phyloP scores from a whole-genome alignment of 2,888 invertebrate species.

The Sarcophaga subvicina region DNA sequence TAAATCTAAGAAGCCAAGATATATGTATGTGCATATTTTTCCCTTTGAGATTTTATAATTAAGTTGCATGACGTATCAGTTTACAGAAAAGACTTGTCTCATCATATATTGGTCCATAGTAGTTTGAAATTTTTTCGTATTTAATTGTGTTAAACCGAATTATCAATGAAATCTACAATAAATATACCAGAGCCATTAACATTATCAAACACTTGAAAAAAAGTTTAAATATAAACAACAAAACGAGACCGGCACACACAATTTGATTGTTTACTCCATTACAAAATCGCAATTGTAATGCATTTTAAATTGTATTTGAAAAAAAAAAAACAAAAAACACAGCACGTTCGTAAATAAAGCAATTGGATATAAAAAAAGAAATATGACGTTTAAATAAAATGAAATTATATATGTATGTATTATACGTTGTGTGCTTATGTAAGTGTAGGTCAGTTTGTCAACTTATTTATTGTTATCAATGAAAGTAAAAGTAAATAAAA shows the following conservation, averaged over 20 bases:
- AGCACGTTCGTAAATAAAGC: slow-evolving; percentile 14
- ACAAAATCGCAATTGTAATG: slow-evolving; percentile 34
- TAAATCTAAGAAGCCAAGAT: no score
- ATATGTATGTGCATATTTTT: no score
- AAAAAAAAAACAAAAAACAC: slow-evolving; percentile 21
- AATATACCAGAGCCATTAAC: not conserved
- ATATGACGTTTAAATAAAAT: slow-evolving; percentile 33
- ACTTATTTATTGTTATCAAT: slow-evolving; percentile 44
- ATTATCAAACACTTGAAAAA: not conserved
- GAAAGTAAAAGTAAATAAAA: slow-evolving; percentile 60
- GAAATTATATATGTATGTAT: not conserved
- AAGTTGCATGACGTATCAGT: no score
- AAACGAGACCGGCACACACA: slow-evolving; percentile 27
- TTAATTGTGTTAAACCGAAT: not conserved
- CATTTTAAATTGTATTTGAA: slow-evolving; percentile 15
- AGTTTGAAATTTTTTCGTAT: not conserved
- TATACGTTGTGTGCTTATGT: not conserved
- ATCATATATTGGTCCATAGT: not conserved
- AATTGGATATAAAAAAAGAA: slow-evolving; percentile 26
- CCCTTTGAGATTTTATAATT: no score
- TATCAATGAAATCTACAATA: not conserved
- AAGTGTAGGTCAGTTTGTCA: slow-evolving; percentile 24
- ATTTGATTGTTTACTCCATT: slow-evolving; percentile 21
- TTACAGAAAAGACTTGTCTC: not conserved
- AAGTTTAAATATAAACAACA: slow-evolving; percentile 19